Conservation (phyloP, 2,888 invertebrate species). For the Torymus aiolomorphi region DNA sequence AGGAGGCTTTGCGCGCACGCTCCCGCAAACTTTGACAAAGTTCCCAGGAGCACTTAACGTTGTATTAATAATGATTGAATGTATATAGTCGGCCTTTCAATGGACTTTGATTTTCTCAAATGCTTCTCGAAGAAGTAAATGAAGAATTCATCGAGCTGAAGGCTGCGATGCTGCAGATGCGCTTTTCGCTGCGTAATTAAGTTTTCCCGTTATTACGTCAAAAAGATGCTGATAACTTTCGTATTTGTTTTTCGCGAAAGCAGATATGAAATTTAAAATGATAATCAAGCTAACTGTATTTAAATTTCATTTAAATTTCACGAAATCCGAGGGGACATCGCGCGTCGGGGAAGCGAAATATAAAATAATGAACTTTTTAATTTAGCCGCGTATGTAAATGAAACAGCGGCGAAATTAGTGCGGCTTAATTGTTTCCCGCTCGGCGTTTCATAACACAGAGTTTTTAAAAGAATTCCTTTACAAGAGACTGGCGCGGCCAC, state of each 20-base stretch:
- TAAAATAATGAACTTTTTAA: conserved; percentile 8
- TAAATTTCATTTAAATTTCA: too few species aligned
- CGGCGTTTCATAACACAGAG: not conserved
- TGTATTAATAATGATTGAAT: conserved; percentile 36
- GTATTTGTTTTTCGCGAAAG: too few species aligned
- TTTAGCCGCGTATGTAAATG: conserved; percentile 8
- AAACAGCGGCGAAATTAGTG: not conserved
- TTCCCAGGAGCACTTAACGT: conserved; percentile 12
- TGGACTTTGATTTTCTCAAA: conserved; percentile 17
- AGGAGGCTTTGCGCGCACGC: not conserved
- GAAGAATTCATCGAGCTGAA: too few species aligned
- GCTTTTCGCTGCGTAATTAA: not conserved
- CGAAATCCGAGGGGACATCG: too few species aligned
- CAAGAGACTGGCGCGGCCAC: too few species aligned
- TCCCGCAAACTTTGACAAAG: not conserved
- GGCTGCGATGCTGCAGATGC: not conserved
- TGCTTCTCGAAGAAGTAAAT: not conserved
- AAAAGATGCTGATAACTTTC: too few species aligned
- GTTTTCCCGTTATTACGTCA: too few species aligned
- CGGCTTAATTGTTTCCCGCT: conserved; percentile 9
- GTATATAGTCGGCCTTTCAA: not conserved
- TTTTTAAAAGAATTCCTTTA: conserved; percentile 1
- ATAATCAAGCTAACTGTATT: too few species aligned
- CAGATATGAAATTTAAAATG: too few species aligned
- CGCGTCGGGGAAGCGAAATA: too few species aligned